Conservation (phyloP, 2,797 vertebrate genomes). For the Anguilla obscura region DNA sequence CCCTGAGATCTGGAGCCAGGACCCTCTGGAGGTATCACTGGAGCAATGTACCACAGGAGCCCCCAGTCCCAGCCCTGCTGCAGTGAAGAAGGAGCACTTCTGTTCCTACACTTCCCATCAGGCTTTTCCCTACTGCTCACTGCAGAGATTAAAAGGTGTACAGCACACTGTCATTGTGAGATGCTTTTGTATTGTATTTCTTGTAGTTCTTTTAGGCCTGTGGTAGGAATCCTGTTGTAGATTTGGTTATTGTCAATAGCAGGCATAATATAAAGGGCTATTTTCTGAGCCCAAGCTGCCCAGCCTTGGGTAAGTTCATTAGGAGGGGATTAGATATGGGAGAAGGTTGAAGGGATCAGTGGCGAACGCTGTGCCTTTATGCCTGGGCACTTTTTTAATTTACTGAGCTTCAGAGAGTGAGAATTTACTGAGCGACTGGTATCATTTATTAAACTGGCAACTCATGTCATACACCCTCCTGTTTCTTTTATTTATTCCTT, state of each 20-base stretch:
- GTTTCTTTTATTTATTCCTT: not conserved
- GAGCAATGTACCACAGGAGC: not conserved
- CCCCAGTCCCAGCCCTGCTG: not conserved
- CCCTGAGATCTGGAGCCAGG: not conserved
- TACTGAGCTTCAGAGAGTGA: not conserved
- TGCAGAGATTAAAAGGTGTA: not conserved
- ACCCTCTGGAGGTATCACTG: not conserved
- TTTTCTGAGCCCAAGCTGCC: conserved; percentile 6
- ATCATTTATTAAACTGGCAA: not conserved
- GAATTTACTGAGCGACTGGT: not conserved
- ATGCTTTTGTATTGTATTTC: not conserved
- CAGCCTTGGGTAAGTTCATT: conserved; percentile 13
- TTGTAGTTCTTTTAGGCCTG: not conserved
- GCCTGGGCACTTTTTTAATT: not conserved
- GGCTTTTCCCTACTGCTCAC: not conserved
- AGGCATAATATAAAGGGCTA: not conserved
- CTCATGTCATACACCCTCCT: not conserved
- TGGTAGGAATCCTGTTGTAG: not conserved
- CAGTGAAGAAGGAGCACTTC: not conserved
- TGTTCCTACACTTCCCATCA: not conserved
- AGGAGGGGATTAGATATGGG: conserved; percentile 18
- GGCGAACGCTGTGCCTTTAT: not conserved
- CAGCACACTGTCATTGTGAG: not conserved
- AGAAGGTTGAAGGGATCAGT: conserved; percentile 17
- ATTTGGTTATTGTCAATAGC: not conserved